Evolutionary conservation across 2,113 vertebrate species (phyloP), one percentile per base, ranked within the genome.

Genomic region (Indri indri): DNA sequence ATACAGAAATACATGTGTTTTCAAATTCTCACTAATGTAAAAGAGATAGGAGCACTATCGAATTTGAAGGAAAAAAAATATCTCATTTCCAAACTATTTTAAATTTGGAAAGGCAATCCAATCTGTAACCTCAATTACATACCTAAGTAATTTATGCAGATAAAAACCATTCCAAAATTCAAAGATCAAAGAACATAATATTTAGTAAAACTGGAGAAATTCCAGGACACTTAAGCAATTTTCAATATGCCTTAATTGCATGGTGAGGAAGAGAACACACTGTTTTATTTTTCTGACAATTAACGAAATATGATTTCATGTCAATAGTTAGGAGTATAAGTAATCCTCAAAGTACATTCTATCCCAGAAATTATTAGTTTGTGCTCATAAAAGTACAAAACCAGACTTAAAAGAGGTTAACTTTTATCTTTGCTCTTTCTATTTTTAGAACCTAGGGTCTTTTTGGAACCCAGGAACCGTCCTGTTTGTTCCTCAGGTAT

Each of bases 101-200:
- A 93, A 94, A 76, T 92, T n/a, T 30, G 59, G 65, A 93, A 95
- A 95, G 6, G 76, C 27, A 95, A 94, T 81, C 18, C 23, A 89
- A 91, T 93, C 80, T 96, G 73, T 89, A 96, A 80, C 68, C 61
- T 93, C 91, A 94, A 87, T 93, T 95, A 94, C 47, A 90, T 66
- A 97, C n/a, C 77, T 87, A 95, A 76, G 59, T 93, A 94, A 95
- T 94, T 95, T 76, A 97, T 81, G 18, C 32, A 96, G 61, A 88
- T 91, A 97, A 95, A 94, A 94, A 91, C 23, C n/a, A 95, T 90
- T 90, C 32, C 25, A 45, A 74, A 97, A 95, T 96, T 81, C 61
- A 92, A 92, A 96, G 88, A 97, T 85, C 91, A 97, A 94, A 97
- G 95, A 97, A 93, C n/a, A 74, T 37, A 95, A 40, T 68, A 84